phyloP scores from a whole-genome alignment of 2,797 vertebrate species.

The Pachyuromys duprasi region DNA sequence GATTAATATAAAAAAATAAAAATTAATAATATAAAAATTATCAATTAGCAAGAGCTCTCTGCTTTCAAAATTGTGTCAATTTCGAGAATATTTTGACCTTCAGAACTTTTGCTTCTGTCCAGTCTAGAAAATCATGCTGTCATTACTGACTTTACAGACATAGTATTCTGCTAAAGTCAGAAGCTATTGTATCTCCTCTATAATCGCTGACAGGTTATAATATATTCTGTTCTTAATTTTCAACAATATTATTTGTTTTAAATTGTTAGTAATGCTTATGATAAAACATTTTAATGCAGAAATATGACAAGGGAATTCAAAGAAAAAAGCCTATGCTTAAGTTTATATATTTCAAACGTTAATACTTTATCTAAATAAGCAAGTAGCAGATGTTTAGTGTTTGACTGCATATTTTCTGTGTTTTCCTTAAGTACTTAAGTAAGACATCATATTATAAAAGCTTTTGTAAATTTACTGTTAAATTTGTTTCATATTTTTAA shows the following conservation, averaged over 20 bases:
- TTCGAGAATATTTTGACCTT: background rate
- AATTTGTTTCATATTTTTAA: background rate
- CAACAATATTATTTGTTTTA: background rate
- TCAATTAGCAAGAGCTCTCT: background rate
- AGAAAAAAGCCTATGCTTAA: background rate
- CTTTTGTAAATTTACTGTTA: background rate
- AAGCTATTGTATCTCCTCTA: background rate
- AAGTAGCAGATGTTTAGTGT: background rate
- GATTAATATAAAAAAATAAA: too few relatives aligned
- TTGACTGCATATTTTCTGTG: background rate
- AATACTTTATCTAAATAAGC: background rate
- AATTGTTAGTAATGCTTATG: background rate
- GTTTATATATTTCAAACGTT: background rate
- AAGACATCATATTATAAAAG: background rate
- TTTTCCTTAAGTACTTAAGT: background rate
- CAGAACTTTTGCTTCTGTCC: background rate
- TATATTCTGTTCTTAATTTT: background rate
- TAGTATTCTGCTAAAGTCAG: background rate
- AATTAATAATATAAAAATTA: too few relatives aligned
- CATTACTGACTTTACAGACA: background rate
- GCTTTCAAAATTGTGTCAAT: background rate
- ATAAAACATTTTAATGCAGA: background rate
- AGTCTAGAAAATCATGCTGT: background rate
- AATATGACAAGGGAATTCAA: background rate
- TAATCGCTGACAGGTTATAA: background rate